Evolutionary conservation across 2,113 vertebrate species (phyloP).

Genomic region (Trochalopteron elliotii): DNA sequence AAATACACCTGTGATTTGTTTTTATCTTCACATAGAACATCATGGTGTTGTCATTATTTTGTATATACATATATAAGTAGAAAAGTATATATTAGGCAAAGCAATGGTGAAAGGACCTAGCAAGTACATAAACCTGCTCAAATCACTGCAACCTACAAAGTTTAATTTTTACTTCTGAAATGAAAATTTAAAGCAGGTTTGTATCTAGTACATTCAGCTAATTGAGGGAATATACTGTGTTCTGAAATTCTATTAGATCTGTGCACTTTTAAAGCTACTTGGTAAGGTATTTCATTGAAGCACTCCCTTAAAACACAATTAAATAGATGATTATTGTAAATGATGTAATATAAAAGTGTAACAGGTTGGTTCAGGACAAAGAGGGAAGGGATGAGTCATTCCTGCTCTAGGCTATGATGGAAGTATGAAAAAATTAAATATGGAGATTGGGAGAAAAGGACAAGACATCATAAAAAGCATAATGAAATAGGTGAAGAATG

Average conservation of each 20-base stretch:
- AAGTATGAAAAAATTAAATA: slow-evolving; percentile 5
- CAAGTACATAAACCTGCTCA: background rate
- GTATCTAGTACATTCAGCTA: background rate
- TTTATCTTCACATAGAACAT: slow-evolving; percentile 1
- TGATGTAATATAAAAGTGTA: background rate
- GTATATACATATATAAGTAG: background rate
- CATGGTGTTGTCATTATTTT: background rate
- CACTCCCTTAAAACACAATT: background rate
- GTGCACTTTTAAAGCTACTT: background rate
- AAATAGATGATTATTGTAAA: background rate
- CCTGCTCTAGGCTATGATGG: background rate
- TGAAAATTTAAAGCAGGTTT: background rate
- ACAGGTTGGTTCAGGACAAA: background rate
- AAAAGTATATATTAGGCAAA: background rate
- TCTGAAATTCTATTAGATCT: background rate
- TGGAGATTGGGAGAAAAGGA: background rate
- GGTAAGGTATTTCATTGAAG: background rate
- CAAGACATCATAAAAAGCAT: background rate
- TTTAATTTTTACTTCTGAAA: slow-evolving; percentile 58
- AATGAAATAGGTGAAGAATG: background rate
- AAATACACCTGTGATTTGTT: background rate
- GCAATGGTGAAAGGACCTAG: background rate
- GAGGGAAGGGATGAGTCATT: background rate
- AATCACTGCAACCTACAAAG: background rate
- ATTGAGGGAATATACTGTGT: background rate